Evolutionary conservation across 2,888 invertebrate genomes (phyloP), one percentile per base, ranked within the genome.

Genomic region (Drosophila fulvimacula): DNA sequence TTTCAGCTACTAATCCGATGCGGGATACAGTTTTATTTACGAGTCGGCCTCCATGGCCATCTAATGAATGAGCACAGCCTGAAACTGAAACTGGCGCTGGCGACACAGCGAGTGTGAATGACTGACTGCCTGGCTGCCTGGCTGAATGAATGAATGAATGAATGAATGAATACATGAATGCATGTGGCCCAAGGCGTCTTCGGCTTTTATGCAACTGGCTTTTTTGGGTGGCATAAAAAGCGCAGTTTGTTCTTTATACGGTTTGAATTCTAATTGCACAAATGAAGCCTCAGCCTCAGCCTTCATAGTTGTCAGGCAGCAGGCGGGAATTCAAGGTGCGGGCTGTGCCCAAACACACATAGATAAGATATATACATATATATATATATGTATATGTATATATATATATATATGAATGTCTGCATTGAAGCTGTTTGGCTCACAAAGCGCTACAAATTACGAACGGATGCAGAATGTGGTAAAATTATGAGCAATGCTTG

Each of bases 1-100:
- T 85, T 85, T 70, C 69, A 61, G 66, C 66, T 70, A 73, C 76
- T 82, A 81, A 84, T 84, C 81, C 76, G 68, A 80, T 82, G 85
- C 78, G 82, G 83, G 82, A 64, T 62, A 64, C 51, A 49, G 56
- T 81, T 79, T 79, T 79, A 82, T 82, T 82, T 77, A 68, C 77
- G 71, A 69, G 72, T 58, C 71, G 63, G 59, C 60, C 41, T 55
- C 71, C 70, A 68, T 70, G 78, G 64, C 73, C 67, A 71, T 69
- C 65, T 81, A 82, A 82, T 81, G 82, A 82, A 82, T 78, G 78
- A 55, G 79, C 55, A 53, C 57, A 56, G 73, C 51, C 75, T 65
- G 82, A 67, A 75, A 62, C 62, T 70, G 73, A 73, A 66, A 60
- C 59, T 53, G 52, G 61, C 44, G 49, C 41, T 44, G 36, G 67